Conservation (phyloP, 1,140 invertebrate genomes). For the Polypedilum pembai region DNA sequence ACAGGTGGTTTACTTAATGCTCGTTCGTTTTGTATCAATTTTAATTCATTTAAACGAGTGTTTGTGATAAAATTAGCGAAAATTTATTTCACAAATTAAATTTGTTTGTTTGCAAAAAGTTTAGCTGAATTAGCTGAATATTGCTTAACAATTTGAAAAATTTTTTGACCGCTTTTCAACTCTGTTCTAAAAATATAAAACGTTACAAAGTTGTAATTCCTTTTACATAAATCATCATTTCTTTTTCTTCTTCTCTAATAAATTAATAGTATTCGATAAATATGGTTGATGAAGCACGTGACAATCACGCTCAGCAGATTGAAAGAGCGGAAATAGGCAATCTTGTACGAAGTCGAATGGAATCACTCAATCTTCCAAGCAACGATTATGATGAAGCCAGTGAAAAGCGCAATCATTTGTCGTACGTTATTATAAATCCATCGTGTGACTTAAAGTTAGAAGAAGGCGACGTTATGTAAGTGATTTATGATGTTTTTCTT, state of each 20-base stretch:
- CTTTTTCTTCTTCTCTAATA: constrained; percentile 18
- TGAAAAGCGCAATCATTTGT: constrained; percentile 83
- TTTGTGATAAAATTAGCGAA: too few species aligned
- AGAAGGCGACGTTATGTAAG: constrained; percentile 92
- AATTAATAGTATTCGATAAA: constrained; percentile 67
- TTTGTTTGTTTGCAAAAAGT: too few species aligned
- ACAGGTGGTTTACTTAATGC: too few species aligned
- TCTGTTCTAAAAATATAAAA: too few species aligned
- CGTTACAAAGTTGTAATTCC: too few species aligned
- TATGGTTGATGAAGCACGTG: constrained; percentile 70
- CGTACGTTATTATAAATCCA: constrained; percentile 98
- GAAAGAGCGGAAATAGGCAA: constrained; percentile 93
- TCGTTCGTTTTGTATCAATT: too few species aligned
- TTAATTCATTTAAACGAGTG: too few species aligned
- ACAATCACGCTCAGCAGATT: constrained; percentile 82
- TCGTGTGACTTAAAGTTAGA: constrained; percentile 94
- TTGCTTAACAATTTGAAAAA: too few species aligned
- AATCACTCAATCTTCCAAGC: constrained; percentile 79
- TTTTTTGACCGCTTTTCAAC: too few species aligned
- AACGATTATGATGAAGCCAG: constrained; percentile 89
- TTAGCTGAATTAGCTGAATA: too few species aligned
- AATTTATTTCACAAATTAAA: too few species aligned
- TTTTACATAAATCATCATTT: too few species aligned
- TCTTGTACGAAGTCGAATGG: constrained; percentile 86
- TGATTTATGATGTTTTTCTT: not conserved